phyloP scores from a whole-genome alignment of 2,888 invertebrate species.

The Lottia gigantea region DNA sequence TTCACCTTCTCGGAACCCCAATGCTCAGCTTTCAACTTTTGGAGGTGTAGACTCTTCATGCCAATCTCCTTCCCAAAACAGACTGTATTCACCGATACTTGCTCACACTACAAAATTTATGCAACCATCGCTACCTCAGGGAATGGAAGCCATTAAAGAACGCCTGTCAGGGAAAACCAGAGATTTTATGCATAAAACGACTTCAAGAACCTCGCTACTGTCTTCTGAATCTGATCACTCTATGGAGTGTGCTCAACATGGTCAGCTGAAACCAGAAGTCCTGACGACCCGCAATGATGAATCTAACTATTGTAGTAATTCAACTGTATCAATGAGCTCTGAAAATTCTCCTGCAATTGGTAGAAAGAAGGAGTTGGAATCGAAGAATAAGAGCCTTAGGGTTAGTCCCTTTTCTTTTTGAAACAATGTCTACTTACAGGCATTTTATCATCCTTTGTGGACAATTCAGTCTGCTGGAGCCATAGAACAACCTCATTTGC shows the following conservation, averaged over 20 bases:
- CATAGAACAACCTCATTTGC: too few species aligned
- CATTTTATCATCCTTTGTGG: too few species aligned
- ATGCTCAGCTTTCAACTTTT: slow-evolving; percentile 33
- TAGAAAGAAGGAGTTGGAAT: slow-evolving; percentile 27
- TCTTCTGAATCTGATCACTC: slow-evolving; percentile 59
- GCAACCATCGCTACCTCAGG: slow-evolving; percentile 36
- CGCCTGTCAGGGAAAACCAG: slow-evolving; percentile 25
- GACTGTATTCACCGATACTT: slow-evolving; percentile 28
- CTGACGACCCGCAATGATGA: slow-evolving; percentile 42
- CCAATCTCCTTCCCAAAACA: slow-evolving; percentile 12
- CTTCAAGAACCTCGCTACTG: slow-evolving; percentile 53
- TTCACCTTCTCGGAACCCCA: slow-evolving; percentile 40
- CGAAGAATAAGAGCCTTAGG: slow-evolving; percentile 15
- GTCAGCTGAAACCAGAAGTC: slow-evolving; percentile 29
- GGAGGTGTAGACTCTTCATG: slow-evolving; percentile 35
- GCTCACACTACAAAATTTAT: slow-evolving; percentile 11
- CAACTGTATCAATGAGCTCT: slow-evolving; percentile 55
- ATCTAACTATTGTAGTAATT: slow-evolving; percentile 48
- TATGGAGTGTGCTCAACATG: slow-evolving; percentile 44
- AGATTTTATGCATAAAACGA: slow-evolving; percentile 42
- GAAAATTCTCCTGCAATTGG: slow-evolving; percentile 47
- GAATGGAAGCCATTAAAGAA: slow-evolving; percentile 32
- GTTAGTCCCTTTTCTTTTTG: neutral
- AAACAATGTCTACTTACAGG: too few species aligned
- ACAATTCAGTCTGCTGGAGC: too few species aligned